These are phyloP conservation scores for Litoditis marina DNA, from an alignment of 2,888 invertebrate species.

Conservation along the genomic window DNA sequence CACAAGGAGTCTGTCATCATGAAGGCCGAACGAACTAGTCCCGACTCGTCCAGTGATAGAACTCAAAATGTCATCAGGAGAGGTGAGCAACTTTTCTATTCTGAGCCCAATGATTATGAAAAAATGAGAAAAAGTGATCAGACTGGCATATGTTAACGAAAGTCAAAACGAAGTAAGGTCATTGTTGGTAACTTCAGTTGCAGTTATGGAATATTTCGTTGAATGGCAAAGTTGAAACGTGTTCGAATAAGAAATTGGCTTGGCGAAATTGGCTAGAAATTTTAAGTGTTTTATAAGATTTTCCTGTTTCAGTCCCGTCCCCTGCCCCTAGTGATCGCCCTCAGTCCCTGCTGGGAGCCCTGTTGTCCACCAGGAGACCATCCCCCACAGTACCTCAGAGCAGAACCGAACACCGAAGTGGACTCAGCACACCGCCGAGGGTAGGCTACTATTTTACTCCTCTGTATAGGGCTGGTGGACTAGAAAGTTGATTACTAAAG, in stretches of 20 bases:
- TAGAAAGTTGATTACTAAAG: no score
- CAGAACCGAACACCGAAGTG: conserved; percentile 52
- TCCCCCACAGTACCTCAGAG: conserved; percentile 58
- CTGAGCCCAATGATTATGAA: background rate
- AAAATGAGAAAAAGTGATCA: background rate
- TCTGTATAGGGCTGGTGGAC: no score
- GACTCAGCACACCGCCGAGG: conserved; percentile 43
- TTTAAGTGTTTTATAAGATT: no score
- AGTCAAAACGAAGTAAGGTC: no score
- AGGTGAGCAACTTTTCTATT: conserved; percentile 2
- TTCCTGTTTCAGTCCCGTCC: conserved; percentile 18
- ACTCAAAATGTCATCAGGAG: conserved; percentile 8
- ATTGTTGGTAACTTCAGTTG: no score
- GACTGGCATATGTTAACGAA: no score
- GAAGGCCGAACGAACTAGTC: conserved; percentile 34
- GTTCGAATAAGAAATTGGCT: no score
- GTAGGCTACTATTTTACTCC: conserved; percentile 10
- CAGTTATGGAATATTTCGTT: no score
- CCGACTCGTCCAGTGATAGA: conserved; percentile 37
- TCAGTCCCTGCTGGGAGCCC: conserved; percentile 28
- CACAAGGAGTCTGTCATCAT: conserved; percentile 28
- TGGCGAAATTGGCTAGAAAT: no score
- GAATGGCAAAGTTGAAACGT: no score
- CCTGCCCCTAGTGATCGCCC: conserved; percentile 5
- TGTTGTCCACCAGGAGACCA: conserved; percentile 35